Conservation (phyloP, 2,113 vertebrate genomes). For the Xenus cinereus region DNA sequence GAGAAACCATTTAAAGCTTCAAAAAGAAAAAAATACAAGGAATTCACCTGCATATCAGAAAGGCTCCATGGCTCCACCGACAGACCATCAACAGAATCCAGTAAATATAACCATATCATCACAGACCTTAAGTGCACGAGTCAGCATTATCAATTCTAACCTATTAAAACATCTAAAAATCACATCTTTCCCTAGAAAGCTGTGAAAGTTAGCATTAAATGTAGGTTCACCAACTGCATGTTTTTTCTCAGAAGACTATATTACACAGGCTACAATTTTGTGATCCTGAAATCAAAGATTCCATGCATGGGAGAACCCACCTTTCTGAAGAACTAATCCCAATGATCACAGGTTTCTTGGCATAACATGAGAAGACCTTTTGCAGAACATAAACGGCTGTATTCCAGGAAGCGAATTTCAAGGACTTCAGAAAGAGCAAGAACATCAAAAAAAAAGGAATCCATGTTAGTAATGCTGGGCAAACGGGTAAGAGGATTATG, state of each 20-base stretch:
- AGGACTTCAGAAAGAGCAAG: neutral
- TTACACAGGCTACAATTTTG: neutral
- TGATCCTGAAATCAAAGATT: neutral
- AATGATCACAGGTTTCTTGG: neutral
- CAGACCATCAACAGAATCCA: neutral
- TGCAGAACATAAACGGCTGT: neutral
- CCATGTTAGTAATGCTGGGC: neutral
- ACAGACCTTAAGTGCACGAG: neutral
- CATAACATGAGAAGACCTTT: neutral
- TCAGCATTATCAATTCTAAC: neutral
- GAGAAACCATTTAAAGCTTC: neutral
- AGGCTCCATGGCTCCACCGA: neutral
- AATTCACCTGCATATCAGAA: neutral
- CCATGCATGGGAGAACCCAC: neutral
- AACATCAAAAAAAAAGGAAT: neutral
- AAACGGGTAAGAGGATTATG: conserved; percentile 11
- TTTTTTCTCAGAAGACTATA: neutral
- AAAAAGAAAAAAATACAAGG: neutral
- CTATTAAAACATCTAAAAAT: neutral
- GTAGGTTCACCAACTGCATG: neutral
- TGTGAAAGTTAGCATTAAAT: neutral
- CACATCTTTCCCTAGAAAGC: neutral
- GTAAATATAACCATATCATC: neutral
- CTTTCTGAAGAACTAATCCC: neutral
- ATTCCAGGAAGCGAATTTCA: neutral